phyloP scores from a whole-genome alignment of 2,113 vertebrate species.

The Lethenteron camtschaticum region DNA sequence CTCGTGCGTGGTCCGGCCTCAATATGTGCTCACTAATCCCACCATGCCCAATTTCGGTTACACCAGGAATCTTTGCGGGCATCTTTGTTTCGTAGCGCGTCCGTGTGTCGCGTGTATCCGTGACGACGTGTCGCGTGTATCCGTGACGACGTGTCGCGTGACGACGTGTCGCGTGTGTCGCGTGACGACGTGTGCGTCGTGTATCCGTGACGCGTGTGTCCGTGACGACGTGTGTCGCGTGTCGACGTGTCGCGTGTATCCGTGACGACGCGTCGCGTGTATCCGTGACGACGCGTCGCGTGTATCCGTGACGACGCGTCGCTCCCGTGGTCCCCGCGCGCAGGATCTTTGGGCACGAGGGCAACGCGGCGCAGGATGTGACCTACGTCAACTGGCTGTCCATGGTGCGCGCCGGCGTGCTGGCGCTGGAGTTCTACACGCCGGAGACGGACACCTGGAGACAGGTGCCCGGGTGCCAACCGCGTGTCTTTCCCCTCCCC shows the following conservation, averaged over 20 bases:
- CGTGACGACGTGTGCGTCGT: conserved; percentile 54
- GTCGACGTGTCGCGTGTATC: conserved; percentile 34
- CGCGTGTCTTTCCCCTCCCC: no score
- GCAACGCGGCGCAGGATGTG: conserved; percentile 38
- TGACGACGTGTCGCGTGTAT: conserved; percentile 54
- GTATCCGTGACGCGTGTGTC: conserved; percentile 34
- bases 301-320: conserved; percentile 58
- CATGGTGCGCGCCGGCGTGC: conserved; percentile 53
- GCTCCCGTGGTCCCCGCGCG: conserved; percentile 40
- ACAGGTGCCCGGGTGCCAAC: conserved; percentile 28
- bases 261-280: conserved; percentile 50
- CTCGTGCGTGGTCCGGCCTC: no score
- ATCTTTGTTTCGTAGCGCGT: no score
- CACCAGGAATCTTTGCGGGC: no score
- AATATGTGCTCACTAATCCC: no score
- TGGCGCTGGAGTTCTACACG: conserved; percentile 63
- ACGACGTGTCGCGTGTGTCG: conserved; percentile 47
- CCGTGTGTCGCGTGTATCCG: conserved; percentile 25
- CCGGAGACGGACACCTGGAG: conserved; percentile 49
- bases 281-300: conserved; percentile 32
- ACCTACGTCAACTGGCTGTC: conserved; percentile 65
- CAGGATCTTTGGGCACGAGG: conserved; percentile 59
- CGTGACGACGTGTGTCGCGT: conserved; percentile 33
- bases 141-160: conserved; percentile 59
- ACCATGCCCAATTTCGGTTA: no score